These are phyloP conservation scores for Gadus chalcogrammus DNA, from an alignment of 2,113 vertebrate species.

Conservation along the genomic window DNA sequence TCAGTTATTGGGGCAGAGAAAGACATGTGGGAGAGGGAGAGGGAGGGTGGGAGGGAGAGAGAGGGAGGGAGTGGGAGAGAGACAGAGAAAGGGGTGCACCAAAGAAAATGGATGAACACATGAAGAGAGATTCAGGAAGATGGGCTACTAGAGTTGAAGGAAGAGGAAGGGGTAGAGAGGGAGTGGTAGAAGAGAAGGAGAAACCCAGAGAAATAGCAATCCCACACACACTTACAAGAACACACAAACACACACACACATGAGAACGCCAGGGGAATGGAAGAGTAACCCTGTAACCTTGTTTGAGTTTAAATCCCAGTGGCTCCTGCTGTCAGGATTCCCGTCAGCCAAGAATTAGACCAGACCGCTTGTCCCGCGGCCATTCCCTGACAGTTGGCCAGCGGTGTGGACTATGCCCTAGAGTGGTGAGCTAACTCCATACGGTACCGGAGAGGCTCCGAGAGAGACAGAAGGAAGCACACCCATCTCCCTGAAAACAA, in stretches of 20 bases:
- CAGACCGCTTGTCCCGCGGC: not conserved
- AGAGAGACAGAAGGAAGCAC: not conserved
- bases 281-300: too few species aligned
- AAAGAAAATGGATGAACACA: too few species aligned
- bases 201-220: conserved; percentile 36
- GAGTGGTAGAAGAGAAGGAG: conserved; percentile 2
- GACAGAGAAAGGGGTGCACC: too few species aligned
- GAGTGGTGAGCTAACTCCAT: not conserved
- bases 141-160: conserved; percentile 6
- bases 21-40: conserved; percentile 3
- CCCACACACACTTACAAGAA: conserved; percentile 32
- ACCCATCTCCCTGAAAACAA: not conserved
- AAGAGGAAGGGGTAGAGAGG: conserved; percentile 27
- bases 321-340: conserved; percentile 59
- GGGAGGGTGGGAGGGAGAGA: not conserved
- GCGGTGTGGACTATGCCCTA: not conserved
- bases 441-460: not conserved
- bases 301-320: conserved; percentile 54
- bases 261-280: too few species aligned
- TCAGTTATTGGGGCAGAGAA: conserved; percentile 5
- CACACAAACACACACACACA: conserved; percentile 7
- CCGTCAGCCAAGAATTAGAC: conserved; percentile 70
- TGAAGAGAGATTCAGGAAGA: not conserved
- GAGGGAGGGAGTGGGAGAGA: not conserved
- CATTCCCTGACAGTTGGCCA: conserved; percentile 16